Evolutionary conservation across 2,113 vertebrate species (phyloP), one percentile per base, ranked within the genome.

Genomic region (Rhinolophus ferrumequinum): DNA sequence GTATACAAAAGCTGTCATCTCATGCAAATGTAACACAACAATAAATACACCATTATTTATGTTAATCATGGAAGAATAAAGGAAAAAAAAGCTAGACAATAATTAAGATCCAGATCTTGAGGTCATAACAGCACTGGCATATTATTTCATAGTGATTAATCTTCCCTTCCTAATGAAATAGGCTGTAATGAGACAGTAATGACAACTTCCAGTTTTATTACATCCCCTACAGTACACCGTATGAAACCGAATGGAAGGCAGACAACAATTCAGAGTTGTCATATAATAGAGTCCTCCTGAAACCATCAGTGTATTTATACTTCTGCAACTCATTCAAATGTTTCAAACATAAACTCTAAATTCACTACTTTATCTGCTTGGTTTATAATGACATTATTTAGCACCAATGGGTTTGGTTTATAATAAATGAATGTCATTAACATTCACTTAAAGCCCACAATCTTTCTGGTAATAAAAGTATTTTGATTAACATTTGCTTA

Each of bases 11-110:
- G 21, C 26, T 79, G 8, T 60, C 90, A 64, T n/a, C 12, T 33
- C 72, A 79, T 62, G 16, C 66, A 84, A 82, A 73, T 44, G 11
- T 35, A 91, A 35, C 21, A 94, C 21, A 30, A 70, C 28, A 70
- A 82, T 75, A 88, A 90, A 88, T 92, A 66, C 26, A 95, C 14
- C 30, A 95, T 58, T 77, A 89, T 60, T 97, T 26, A 67, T 93
- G 93, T 88, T 38, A 93, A 90, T 70, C 22, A 62, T 1, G 22
- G n/a, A 80, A 13, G 19, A 73, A 50, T 19, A 47, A 47, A 79
- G 24, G 26, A 58, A 79, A 85, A 44, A 69, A 92, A 69, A 6
- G 47, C 10, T 35, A 88, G 28, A 81, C 9, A 80, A 64, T 33
- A 76, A 60, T 93, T 90, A 97, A 80, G 33, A 92, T 9, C 30